Conservation (phyloP, 2,888 invertebrate genomes). For the Linnaemya vulpina region DNA sequence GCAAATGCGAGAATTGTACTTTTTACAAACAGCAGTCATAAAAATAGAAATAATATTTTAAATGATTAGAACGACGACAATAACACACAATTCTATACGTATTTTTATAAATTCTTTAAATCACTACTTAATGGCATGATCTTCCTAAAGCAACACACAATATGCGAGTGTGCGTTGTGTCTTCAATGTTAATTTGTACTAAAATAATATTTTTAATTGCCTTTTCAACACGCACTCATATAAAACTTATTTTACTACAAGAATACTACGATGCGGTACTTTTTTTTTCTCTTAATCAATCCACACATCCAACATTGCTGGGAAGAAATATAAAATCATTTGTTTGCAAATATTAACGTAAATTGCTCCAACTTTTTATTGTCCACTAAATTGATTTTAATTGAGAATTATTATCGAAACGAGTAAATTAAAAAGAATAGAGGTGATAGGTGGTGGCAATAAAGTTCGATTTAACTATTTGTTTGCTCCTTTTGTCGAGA, state of each 20-base stretch:
- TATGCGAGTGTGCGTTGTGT: not conserved
- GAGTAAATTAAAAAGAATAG: constrained; percentile 25
- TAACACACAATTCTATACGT: not conserved
- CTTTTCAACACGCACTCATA: not conserved
- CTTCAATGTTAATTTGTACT: not conserved
- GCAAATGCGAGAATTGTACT: constrained; percentile 6
- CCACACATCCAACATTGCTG: constrained; percentile 9
- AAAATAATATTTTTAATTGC: not conserved
- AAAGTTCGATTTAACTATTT: not conserved
- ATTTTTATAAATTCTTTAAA: constrained; percentile 35
- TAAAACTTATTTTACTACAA: not conserved
- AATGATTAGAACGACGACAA: constrained; percentile 18
- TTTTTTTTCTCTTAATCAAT: constrained; percentile 10
- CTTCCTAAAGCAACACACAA: constrained; percentile 15
- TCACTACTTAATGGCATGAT: constrained; percentile 45
- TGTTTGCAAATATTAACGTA: constrained; percentile 59
- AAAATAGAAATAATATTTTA: constrained; percentile 23
- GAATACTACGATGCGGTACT: not conserved
- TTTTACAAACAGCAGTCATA: constrained; percentile 32
- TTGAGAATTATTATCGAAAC: constrained; percentile 60
- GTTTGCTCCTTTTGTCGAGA: not conserved
- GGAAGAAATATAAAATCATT: constrained; percentile 19
- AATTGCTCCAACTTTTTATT: constrained; percentile 52
- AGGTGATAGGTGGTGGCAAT: not conserved
- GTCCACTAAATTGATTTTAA: constrained; percentile 62